Evolutionary conservation across 2,797 vertebrate genomes (phyloP).

Genomic region (Squalus acanthias): DNA sequence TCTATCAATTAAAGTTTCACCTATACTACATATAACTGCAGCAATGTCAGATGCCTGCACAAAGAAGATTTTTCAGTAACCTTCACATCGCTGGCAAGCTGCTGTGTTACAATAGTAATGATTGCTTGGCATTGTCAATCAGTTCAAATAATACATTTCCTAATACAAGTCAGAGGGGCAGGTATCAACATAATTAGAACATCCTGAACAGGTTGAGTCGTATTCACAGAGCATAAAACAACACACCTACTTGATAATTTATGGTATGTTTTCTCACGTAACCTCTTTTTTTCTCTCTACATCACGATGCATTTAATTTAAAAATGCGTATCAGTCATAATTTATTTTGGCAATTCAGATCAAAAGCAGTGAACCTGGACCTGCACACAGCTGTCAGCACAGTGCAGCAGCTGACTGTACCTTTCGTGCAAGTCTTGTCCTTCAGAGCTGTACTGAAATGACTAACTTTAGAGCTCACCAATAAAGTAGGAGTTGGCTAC

Average conservation of each 20-base stretch:
- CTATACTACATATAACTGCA: not conserved
- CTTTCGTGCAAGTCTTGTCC: not conserved
- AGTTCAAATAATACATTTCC: not conserved
- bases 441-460: not conserved
- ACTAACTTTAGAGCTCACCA: not conserved
- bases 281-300: not conserved
- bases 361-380: conserved; percentile 20
- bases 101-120: not conserved
- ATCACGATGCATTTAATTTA: not conserved
- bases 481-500: not conserved
- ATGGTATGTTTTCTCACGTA: not conserved
- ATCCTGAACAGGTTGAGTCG: not conserved
- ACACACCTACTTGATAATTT: not conserved
- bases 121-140: not conserved
- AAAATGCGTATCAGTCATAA: conserved; percentile 1
- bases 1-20: not conserved
- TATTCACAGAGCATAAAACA: not conserved
- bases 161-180: not conserved
- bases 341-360: conserved; percentile 27
- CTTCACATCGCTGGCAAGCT: not conserved
- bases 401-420: not conserved
- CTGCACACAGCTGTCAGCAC: not conserved
- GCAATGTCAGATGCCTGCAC: not conserved
- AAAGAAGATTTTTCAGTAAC: not conserved
- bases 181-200: not conserved